Conservation (phyloP, 2,797 vertebrate species). For the Rallus crepitans region DNA sequence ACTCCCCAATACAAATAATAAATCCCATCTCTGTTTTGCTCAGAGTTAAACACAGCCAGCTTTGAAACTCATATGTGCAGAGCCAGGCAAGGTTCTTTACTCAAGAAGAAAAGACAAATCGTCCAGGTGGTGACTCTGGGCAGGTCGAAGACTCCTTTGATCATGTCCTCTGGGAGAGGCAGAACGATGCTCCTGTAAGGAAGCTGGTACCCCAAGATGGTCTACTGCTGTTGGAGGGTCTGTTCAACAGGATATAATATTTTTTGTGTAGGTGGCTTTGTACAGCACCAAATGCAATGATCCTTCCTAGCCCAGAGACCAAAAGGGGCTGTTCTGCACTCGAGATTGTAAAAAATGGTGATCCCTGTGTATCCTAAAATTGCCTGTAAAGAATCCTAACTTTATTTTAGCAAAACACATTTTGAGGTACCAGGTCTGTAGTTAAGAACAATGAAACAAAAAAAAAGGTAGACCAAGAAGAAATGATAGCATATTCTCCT, state of each 20-base stretch:
- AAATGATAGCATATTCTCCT: neutral
- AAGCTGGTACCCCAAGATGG: neutral
- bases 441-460: neutral
- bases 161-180: neutral
- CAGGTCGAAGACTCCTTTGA: accelerated
- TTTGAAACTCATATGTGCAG: neutral
- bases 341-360: neutral
- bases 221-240: neutral
- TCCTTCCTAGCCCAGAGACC: neutral
- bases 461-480: neutral
- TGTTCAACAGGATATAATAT: neutral
- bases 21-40: neutral
- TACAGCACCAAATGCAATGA: neutral
- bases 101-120: neutral
- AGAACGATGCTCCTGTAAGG: neutral
- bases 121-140: neutral
- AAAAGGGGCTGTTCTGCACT: neutral
- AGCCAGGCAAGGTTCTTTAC: neutral
- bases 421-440: neutral
- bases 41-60: neutral
- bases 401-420: neutral
- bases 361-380: neutral
- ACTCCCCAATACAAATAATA: neutral
- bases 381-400: neutral
- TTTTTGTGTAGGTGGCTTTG: neutral